These are phyloP conservation scores for Ichneumoninae sp. DNA, from an alignment of 2,888 invertebrate species.

Conservation along the genomic window DNA sequence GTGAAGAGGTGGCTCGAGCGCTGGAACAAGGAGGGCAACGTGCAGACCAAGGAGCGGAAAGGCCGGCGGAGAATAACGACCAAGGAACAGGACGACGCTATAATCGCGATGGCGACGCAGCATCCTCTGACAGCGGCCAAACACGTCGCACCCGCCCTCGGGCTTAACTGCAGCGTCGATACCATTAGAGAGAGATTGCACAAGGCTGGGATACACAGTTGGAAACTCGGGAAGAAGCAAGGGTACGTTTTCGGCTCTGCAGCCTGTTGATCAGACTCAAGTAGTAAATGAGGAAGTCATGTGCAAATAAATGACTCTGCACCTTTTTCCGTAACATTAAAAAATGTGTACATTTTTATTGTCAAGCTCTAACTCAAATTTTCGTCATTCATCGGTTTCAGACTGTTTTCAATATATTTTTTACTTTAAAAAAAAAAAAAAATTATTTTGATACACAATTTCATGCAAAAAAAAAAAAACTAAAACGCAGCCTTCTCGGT, in stretches of 20 bases:
- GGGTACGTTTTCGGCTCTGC: slow-evolving; percentile 72
- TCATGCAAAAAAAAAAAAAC: too few relatives aligned
- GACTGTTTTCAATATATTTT: too few relatives aligned
- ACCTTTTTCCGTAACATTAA: too few relatives aligned
- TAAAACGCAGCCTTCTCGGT: too few relatives aligned
- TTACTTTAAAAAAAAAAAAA: too few relatives aligned
- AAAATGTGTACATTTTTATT: too few relatives aligned
- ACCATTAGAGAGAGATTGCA: slow-evolving; percentile 82
- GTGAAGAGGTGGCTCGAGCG: slow-evolving; percentile 83
- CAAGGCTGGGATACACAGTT: slow-evolving; percentile 83
- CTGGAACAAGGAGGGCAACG: slow-evolving; percentile 83
- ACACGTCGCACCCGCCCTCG: slow-evolving; percentile 82
- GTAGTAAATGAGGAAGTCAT: too few relatives aligned
- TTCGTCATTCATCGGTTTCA: too few relatives aligned
- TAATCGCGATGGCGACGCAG: slow-evolving; percentile 83
- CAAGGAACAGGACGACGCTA: slow-evolving; percentile 83
- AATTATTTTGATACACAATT: too few relatives aligned
- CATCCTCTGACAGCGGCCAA: slow-evolving; percentile 83
- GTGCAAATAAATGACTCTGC: too few relatives aligned
- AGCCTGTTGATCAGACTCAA: too few relatives aligned
- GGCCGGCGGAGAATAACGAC: slow-evolving; percentile 82
- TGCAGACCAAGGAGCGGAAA: slow-evolving; percentile 83
- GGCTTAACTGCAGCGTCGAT: slow-evolving; percentile 82
- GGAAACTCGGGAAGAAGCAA: slow-evolving; percentile 83
- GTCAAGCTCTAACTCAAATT: too few relatives aligned